Conservation (phyloP, 2,113 vertebrate species). For the Zapus hudsonius region DNA sequence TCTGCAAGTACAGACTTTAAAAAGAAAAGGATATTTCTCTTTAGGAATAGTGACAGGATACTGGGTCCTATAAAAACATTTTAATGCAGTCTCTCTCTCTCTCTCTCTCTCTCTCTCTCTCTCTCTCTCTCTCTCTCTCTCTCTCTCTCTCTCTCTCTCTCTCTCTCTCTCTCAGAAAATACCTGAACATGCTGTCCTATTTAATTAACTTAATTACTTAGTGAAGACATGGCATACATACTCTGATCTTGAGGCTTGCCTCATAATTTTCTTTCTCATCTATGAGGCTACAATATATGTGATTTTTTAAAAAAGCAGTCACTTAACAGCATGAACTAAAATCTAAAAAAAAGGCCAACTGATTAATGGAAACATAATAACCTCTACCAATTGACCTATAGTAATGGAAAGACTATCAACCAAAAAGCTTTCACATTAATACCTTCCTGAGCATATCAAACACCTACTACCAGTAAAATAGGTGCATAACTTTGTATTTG, state of each 20-base stretch:
- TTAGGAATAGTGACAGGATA: background rate
- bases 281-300: constrained; percentile 27
- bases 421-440: background rate
- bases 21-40: background rate
- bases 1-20: background rate
- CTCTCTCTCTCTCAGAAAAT: too few relatives aligned
- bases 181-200: background rate
- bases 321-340: too few relatives aligned
- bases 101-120: too few relatives aligned
- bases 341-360: background rate
- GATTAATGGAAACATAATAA: constrained; percentile 28
- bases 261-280: background rate
- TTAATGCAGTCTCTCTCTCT: background rate
- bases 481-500: background rate
- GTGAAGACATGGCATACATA: background rate
- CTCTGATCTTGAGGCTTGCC: background rate
- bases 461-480: background rate
- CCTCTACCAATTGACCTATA: background rate
- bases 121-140: too few relatives aligned
- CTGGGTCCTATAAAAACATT: background rate
- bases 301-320: too few relatives aligned
- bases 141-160: too few relatives aligned
- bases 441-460: constrained; percentile 22
- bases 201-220: background rate
- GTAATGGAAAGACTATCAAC: background rate